A percentile compares a stretch with the other conserved stretches of the same genome.
These are phyloP conservation scores for Goniozus legneri DNA, from an alignment of 1,140 invertebrate genomes.

Conservation along the genomic window DNA sequence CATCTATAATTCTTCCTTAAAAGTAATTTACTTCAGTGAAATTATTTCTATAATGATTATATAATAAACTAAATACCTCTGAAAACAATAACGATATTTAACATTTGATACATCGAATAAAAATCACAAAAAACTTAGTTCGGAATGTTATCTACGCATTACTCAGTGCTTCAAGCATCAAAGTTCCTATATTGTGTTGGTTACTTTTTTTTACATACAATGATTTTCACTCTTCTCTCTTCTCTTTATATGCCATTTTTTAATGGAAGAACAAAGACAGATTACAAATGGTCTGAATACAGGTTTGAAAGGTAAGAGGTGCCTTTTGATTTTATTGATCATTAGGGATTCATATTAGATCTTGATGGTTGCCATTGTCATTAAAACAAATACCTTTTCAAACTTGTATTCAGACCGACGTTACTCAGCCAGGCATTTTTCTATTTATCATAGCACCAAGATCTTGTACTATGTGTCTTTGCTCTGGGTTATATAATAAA, in stretches of 20 bases:
- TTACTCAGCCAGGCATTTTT: conserved; percentile 55
- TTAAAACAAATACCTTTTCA: conserved; percentile 28
- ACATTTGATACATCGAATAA: conserved; percentile 4
- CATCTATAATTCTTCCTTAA: background rate
- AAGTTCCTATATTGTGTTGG: too few relatives aligned
- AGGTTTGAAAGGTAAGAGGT: conserved; percentile 34
- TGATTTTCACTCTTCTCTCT: background rate
- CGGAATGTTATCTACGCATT: conserved; percentile 21
- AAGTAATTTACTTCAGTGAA: conserved; percentile 1
- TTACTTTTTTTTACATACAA: background rate
- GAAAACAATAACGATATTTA: conserved; percentile 11
- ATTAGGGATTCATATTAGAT: background rate
- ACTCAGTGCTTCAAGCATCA: conserved; percentile 11
- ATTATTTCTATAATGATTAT: conserved; percentile 12
- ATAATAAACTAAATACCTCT: conserved; percentile 12
- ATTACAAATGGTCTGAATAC: conserved; percentile 36
- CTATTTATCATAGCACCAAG: conserved; percentile 52
- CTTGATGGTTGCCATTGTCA: background rate
- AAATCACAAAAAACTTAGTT: conserved; percentile 18
- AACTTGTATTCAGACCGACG: conserved; percentile 51
- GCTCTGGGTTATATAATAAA: conserved; percentile 46
- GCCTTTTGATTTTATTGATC: conserved; percentile 14
- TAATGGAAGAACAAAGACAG: conserved; percentile 23
- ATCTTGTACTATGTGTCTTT: conserved; percentile 46
- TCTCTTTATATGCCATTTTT: conserved; percentile 1